Conservation (phyloP, 2,113 vertebrate species). For the Anas platyrhynchos region DNA sequence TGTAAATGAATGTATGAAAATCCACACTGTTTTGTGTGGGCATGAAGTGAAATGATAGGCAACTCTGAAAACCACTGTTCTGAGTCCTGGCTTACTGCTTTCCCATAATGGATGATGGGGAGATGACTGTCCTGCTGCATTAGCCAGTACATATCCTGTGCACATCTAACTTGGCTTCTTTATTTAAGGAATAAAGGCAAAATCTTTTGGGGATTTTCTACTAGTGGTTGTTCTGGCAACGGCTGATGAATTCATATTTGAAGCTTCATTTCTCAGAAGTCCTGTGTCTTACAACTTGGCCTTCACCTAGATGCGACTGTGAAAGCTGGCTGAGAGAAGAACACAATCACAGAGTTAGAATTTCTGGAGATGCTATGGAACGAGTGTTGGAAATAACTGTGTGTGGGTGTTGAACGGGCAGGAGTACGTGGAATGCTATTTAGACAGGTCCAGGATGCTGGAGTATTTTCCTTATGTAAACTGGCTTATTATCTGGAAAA, state of each 20-base stretch:
- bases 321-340: constrained; percentile 43
- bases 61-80: neutral
- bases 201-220: constrained; percentile 44
- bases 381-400: constrained; percentile 18
- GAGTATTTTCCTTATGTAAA: constrained; percentile 55
- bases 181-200: neutral
- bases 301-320: neutral
- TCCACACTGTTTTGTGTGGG: neutral
- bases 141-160: neutral
- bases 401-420: constrained; percentile 43
- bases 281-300: constrained; percentile 42
- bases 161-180: neutral
- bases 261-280: constrained; percentile 39
- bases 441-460: constrained; percentile 42
- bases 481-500: constrained; percentile 60
- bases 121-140: neutral
- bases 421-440: constrained; percentile 46
- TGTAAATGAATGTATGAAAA: neutral
- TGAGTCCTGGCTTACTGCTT: neutral
- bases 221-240: constrained; percentile 58
- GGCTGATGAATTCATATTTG: neutral
- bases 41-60: neutral
- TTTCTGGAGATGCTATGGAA: constrained; percentile 30
- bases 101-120: neutral
- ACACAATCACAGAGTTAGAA: neutral